Evolutionary conservation across 2,113 vertebrate species (phyloP).

Genomic region (Scatophagus argus): DNA sequence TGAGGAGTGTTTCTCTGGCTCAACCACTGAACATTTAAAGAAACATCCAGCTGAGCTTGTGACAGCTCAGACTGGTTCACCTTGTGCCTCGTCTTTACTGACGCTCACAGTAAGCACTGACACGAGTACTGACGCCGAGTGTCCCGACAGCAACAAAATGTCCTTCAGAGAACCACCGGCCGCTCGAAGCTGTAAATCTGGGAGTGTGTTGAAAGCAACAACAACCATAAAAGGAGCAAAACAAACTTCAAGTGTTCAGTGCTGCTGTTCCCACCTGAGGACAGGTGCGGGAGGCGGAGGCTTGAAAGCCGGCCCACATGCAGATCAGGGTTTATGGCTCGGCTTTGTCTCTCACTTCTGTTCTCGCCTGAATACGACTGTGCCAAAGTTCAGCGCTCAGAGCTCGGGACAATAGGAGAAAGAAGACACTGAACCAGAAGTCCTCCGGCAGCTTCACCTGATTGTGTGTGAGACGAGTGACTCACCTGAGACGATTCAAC

Average conservation of each 20-base stretch:
- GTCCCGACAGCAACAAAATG: not conserved
- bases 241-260: constrained; percentile 18
- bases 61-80: not conserved
- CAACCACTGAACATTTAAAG: constrained; percentile 5
- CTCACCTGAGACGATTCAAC: constrained; percentile 26
- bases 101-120: too few relatives aligned
- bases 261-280: constrained; percentile 16
- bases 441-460: constrained; percentile 51
- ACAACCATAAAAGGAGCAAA: constrained; percentile 59
- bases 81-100: not conserved
- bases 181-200: constrained; percentile 46
- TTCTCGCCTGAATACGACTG: constrained; percentile 50
- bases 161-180: constrained; percentile 28
- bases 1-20: not conserved
- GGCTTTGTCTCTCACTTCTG: constrained; percentile 35
- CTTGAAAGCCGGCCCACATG: constrained; percentile 59
- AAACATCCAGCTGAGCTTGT: not conserved
- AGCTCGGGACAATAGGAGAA: constrained; percentile 64
- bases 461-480: constrained; percentile 27
- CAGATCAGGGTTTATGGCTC: constrained; percentile 36
- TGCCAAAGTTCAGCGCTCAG: constrained; percentile 74
- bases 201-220: constrained; percentile 64
- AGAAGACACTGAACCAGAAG: constrained; percentile 66
- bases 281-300: constrained; percentile 43
- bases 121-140: constrained; percentile 10